A percentile compares a stretch with the other conserved stretches of the same genome.
These are phyloP conservation scores for Drosophila recens DNA, from an alignment of 2,888 invertebrate species.

Conservation along the genomic window DNA sequence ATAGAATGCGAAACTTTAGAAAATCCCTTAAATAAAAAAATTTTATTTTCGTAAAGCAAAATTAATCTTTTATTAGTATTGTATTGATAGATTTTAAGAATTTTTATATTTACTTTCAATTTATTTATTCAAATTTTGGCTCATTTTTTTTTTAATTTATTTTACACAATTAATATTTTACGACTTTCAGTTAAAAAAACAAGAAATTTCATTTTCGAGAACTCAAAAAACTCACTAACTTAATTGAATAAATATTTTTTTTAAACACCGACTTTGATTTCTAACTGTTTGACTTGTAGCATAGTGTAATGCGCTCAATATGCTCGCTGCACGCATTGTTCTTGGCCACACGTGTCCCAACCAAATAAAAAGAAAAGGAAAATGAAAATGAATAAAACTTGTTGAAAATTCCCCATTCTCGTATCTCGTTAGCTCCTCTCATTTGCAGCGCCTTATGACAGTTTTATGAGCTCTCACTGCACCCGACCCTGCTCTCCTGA, in stretches of 20 bases:
- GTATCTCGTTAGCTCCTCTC: slow-evolving; percentile 43
- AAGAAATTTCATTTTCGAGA: too few relatives aligned
- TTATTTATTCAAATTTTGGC: too few relatives aligned
- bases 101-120: background rate
- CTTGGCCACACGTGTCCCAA: slow-evolving; percentile 50
- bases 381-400: slow-evolving; percentile 33
- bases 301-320: slow-evolving; percentile 35
- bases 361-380: slow-evolving; percentile 18
- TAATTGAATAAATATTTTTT: background rate
- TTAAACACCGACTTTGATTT: background rate
- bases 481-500: background rate
- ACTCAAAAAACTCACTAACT: too few relatives aligned
- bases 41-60: too few relatives aligned
- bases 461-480: slow-evolving; percentile 53
- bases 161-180: background rate
- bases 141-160: background rate
- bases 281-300: slow-evolving; percentile 15
- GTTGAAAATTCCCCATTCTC: slow-evolving; percentile 39
- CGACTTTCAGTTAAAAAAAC: too few relatives aligned
- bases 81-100: too few relatives aligned
- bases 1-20: too few relatives aligned
- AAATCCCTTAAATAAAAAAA: too few relatives aligned
- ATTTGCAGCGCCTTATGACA: slow-evolving; percentile 68
- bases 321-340: slow-evolving; percentile 26
- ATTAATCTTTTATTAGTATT: too few relatives aligned